Base-by-base conservation (phyloP, 2,888 invertebrate genomes). In the Teleogryllus oceanicus region DNA sequence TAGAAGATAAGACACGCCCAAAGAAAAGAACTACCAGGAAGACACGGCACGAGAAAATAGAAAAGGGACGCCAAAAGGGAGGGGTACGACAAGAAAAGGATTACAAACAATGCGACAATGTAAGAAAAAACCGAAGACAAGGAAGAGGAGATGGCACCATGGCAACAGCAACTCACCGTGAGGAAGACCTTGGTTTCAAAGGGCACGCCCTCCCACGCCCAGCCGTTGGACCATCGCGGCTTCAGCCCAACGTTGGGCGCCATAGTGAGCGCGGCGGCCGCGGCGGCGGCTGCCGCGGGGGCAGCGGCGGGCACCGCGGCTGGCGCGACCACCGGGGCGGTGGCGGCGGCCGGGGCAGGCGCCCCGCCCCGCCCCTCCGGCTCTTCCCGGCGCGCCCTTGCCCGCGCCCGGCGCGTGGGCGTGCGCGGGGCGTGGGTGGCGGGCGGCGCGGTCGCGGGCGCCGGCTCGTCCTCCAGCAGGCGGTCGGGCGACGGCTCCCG, bases 151-250 rank as follows among this genome's bases (percentile, higher is more conserved):
- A 37, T 37, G 37, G 37, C 8, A 21, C 21, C 21, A 21, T 21
- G 21, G 1, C 21, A 21, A 21, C 37, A 37, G 8, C 37, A 51
- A 90, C 92, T 92, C 88, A 97, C 97, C 88, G 94, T 95, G 85
- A 96, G 90, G 88, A 94, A 96, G 84, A 97, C 94, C 89, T 93
- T 93, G 83, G 94, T 92, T 85, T 95, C 90, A 86, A 92, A 94
- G 51, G 94, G 90, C 83, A 94, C 92, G 78, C 96, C 96, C 85
- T 94, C 94, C 95, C 96, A 97, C 83, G 90, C 91, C 97, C 97
- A 97, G 50, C 96, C 96, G 86, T 97, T 96, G 85, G 94, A 95
- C 95, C 95, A 96, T 84, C 91, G 91, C 74, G 92, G 92, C 84
- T 89, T 24, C 75, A 75, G 75, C 21, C 75, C 24, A 24, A 20